phyloP scores from a whole-genome alignment of 2,797 vertebrate species.

The Paratrypauchen microcephalus region DNA sequence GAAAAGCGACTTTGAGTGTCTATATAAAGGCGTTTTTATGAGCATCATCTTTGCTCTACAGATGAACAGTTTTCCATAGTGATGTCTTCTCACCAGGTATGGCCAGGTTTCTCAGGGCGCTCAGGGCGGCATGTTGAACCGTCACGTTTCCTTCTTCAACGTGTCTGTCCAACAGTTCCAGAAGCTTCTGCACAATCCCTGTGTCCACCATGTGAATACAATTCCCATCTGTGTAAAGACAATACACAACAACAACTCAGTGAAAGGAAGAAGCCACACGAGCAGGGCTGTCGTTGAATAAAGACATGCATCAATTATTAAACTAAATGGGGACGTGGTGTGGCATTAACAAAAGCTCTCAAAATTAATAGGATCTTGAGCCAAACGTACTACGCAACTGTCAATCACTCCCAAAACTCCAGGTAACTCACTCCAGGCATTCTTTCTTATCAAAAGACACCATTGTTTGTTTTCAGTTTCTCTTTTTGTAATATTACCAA shows the following conservation, averaged over 20 bases:
- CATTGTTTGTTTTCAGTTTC: too few species aligned
- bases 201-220: conserved; percentile 99
- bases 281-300: neutral
- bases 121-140: conserved; percentile 94
- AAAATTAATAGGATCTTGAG: too few species aligned
- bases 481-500: too few species aligned
- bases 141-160: conserved; percentile 96
- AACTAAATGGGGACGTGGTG: neutral
- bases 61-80: too few species aligned
- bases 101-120: conserved; percentile 93
- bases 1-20: too few species aligned
- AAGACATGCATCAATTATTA: neutral
- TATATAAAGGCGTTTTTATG: neutral
- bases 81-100: conserved; percentile 85
- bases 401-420: too few species aligned
- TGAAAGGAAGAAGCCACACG: neutral
- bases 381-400: too few species aligned
- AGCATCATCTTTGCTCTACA: neutral
- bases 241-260: neutral
- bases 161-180: conserved; percentile 91
- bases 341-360: too few species aligned
- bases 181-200: conserved; percentile 93
- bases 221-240: conserved; percentile 84
- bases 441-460: too few species aligned
- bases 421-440: too few species aligned